phyloP scores from a whole-genome alignment of 1,140 invertebrate genomes.

The Matsumurasca onukii region DNA sequence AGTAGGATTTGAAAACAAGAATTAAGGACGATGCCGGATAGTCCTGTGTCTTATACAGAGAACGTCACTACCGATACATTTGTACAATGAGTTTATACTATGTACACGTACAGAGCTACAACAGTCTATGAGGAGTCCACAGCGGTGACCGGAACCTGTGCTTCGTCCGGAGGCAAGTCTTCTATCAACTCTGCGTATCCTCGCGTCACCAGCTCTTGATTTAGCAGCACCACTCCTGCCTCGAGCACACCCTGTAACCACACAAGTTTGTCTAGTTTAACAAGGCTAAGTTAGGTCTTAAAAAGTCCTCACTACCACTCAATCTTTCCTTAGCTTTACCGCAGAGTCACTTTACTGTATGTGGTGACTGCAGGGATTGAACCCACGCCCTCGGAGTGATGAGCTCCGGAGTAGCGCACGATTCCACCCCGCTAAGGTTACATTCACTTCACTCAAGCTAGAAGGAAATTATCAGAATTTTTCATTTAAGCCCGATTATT shows the following conservation, averaged over 20 bases:
- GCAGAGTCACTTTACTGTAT: no score
- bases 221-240: conserved; percentile 12
- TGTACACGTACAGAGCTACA: neutral
- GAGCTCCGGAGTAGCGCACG: no score
- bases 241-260: neutral
- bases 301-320: no score
- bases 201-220: conserved; percentile 1
- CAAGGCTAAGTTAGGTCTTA: no score
- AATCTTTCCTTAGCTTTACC: no score
- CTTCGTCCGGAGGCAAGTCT: neutral
- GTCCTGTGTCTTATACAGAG: neutral
- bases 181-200: conserved; percentile 11
- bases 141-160: neutral
- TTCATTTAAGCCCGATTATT: no score
- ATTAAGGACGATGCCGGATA: neutral
- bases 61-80: neutral
- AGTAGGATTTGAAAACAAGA: conserved; percentile 3
- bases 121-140: neutral
- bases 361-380: no score
- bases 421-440: no score
- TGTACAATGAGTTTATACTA: conserved; percentile 14
- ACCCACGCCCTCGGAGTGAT: no score
- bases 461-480: no score
- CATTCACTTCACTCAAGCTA: no score
- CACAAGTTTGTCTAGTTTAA: no score